Conservation (phyloP, 2,113 vertebrate species). For the Aegithalos caudatus region DNA sequence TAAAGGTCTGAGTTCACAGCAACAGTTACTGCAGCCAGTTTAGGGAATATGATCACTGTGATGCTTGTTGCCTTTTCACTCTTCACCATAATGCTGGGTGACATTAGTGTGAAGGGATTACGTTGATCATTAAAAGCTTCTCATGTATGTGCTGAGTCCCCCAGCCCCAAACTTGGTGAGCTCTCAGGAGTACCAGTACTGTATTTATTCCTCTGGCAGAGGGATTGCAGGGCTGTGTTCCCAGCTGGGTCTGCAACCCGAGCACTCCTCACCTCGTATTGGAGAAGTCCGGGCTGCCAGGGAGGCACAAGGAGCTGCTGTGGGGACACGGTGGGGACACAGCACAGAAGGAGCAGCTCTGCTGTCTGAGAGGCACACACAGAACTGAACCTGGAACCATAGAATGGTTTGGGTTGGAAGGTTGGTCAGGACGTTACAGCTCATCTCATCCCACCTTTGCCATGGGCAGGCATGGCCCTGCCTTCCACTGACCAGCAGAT, state of each 20-base stretch:
- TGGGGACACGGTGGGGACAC: fast-evolving
- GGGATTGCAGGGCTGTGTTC: not conserved
- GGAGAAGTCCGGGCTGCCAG: not conserved
- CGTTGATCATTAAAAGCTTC: not conserved
- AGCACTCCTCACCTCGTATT: fast-evolving
- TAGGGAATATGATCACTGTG: not conserved
- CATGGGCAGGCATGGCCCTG: not conserved
- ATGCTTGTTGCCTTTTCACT: not conserved
- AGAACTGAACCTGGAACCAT: not conserved
- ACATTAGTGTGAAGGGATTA: not conserved
- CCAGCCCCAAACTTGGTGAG: not conserved
- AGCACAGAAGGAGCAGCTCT: not conserved
- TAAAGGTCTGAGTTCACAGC: not conserved
- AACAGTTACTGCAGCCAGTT: not conserved
- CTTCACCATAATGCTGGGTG: not conserved
- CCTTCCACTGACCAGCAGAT: not conserved
- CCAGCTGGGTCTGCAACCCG: not conserved
- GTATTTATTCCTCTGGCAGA: not conserved
- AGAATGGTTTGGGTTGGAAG: not conserved
- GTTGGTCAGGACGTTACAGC: not conserved
- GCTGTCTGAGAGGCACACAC: not conserved
- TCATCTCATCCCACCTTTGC: not conserved
- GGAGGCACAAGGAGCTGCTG: fast-evolving
- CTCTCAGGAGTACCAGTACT: not conserved
- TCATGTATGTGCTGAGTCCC: not conserved